phyloP scores from a whole-genome alignment of 2,113 vertebrate species.

The Arenaria interpres region DNA sequence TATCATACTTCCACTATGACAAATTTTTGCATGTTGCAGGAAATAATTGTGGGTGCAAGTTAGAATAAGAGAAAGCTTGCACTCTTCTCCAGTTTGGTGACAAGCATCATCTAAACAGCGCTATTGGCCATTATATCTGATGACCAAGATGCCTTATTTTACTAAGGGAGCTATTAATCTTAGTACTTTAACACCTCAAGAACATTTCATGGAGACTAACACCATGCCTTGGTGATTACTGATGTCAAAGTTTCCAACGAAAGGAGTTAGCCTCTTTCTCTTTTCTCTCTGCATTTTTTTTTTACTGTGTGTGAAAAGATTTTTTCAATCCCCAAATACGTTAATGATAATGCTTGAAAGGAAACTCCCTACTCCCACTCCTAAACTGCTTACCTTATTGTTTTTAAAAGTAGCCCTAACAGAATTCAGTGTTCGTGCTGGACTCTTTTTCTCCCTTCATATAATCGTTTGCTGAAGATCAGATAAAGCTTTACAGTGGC shows the following conservation, averaged over 20 bases:
- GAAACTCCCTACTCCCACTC: not conserved
- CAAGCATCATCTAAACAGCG: rapidly evolving
- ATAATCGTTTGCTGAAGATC: not conserved
- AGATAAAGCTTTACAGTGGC: not conserved
- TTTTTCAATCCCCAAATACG: not conserved
- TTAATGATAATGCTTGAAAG: not conserved
- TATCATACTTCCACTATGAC: not conserved
- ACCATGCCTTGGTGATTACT: not conserved
- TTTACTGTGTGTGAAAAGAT: not conserved
- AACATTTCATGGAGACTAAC: not conserved
- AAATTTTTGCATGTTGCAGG: not conserved
- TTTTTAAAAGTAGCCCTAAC: not conserved
- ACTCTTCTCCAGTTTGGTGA: not conserved
- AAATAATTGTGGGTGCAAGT: not conserved
- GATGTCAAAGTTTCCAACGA: not conserved
- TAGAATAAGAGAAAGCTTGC: not conserved
- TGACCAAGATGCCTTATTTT: not conserved
- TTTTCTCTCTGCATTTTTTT: not conserved
- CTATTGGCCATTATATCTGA: not conserved
- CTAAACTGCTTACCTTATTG: not conserved
- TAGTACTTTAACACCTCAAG: not conserved
- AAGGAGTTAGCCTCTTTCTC: not conserved
- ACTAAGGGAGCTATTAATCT: not conserved
- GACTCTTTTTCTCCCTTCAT: not conserved
- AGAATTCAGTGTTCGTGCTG: not conserved